Conservation (phyloP, 2,797 vertebrate genomes). For the Sebastes trivittatus region DNA sequence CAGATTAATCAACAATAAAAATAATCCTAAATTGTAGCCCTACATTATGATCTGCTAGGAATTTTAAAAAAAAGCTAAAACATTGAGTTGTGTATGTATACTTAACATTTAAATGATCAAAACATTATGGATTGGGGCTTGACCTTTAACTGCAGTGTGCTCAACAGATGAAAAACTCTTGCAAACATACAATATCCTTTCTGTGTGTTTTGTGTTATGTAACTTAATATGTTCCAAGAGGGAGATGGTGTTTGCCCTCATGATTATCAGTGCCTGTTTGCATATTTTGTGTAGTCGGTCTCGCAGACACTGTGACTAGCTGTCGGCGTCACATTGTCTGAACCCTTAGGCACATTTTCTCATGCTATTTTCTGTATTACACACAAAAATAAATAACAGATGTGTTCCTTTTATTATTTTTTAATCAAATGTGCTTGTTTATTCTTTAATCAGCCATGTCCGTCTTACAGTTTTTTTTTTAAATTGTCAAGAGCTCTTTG, state of each 20-base stretch:
- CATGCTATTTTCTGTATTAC: neutral
- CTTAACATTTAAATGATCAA: neutral
- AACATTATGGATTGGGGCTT: neutral
- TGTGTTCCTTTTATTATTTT: no score
- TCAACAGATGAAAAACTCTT: neutral
- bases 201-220: neutral
- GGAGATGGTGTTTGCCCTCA: slow-evolving; percentile 22
- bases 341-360: neutral
- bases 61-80: no score
- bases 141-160: neutral
- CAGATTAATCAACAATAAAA: no score
- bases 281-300: slow-evolving; percentile 1
- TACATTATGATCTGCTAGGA: neutral
- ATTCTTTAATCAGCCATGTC: neutral
- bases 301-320: neutral
- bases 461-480: neutral
- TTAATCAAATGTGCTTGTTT: neutral
- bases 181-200: neutral
- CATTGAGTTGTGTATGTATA: neutral
- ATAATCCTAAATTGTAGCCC: no score
- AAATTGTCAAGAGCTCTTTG: neutral
- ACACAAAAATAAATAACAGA: neutral
- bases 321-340: neutral
- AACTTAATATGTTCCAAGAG: neutral
- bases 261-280: slow-evolving; percentile 42